Conservation (phyloP, 2,888 invertebrate species). For the Xylota segnis region DNA sequence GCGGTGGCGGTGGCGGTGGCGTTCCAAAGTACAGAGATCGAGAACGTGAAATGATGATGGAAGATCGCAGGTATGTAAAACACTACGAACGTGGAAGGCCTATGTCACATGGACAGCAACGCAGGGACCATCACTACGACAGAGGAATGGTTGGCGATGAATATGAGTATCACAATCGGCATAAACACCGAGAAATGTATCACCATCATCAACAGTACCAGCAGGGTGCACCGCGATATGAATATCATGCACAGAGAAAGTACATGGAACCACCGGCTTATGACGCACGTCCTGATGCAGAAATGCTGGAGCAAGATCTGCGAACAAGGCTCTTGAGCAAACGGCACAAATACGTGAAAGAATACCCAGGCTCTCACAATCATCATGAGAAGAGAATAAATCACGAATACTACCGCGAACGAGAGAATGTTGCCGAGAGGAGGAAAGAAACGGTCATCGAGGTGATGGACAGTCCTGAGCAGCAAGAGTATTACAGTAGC, state of each 20-base stretch:
- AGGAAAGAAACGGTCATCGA: slow-evolving; percentile 83
- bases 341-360: slow-evolving; percentile 88
- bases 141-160: slow-evolving; percentile 50
- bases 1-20: not conserved
- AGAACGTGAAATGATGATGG: slow-evolving; percentile 77
- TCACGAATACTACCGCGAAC: slow-evolving; percentile 78
- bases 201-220: slow-evolving; percentile 76
- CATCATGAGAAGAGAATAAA: slow-evolving; percentile 78
- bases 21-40: slow-evolving; percentile 79
- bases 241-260: slow-evolving; percentile 77
- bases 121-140: slow-evolving; percentile 75
- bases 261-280: slow-evolving; percentile 70
- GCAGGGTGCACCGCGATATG: slow-evolving; percentile 77
- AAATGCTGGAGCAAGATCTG: slow-evolving; percentile 90
- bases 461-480: slow-evolving; percentile 84
- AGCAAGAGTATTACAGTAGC: slow-evolving; percentile 75
- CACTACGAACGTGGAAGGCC: slow-evolving; percentile 64
- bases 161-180: slow-evolving; percentile 77
- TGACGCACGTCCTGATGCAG: slow-evolving; percentile 84
- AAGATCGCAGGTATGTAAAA: slow-evolving; percentile 62
- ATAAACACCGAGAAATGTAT: slow-evolving; percentile 71
- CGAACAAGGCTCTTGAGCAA: slow-evolving; percentile 90
- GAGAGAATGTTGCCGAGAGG: slow-evolving; percentile 64
- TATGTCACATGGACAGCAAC: slow-evolving; percentile 74
- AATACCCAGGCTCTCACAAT: slow-evolving; percentile 78